These are phyloP conservation scores for Odontophorus gujanensis DNA, from an alignment of 2,113 vertebrate genomes.

Conservation along the genomic window DNA sequence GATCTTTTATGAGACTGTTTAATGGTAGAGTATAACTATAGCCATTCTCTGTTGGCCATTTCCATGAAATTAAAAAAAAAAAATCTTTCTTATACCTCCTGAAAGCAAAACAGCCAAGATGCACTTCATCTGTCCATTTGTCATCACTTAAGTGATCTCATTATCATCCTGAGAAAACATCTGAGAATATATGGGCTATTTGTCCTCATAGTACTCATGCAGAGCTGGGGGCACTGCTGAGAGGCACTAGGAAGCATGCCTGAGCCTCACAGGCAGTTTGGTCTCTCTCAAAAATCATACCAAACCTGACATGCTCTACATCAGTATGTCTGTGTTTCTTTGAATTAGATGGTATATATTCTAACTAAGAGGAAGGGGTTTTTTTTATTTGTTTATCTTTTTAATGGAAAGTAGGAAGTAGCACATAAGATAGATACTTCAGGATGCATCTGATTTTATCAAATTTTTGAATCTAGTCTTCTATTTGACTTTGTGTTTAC, in stretches of 20 bases:
- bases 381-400: background rate
- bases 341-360: background rate
- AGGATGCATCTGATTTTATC: background rate
- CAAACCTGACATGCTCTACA: background rate
- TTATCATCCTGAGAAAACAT: background rate
- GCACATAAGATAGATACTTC: background rate
- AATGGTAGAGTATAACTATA: background rate
- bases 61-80: background rate
- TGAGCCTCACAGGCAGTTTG: background rate
- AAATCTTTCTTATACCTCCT: background rate
- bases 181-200: background rate
- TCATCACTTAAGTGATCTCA: background rate
- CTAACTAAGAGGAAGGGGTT: background rate
- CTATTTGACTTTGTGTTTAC: too few relatives aligned
- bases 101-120: fast-evolving
- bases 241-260: background rate
- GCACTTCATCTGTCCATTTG: background rate
- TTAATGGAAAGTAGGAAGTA: background rate
- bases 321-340: background rate
- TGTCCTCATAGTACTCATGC: background rate
- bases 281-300: background rate
- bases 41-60: background rate
- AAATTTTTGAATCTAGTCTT: too few relatives aligned
- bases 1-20: background rate
- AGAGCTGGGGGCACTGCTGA: fast-evolving